Evolutionary conservation across 2,888 invertebrate genomes (phyloP), one percentile per base, ranked within the genome.

Genomic region (Alloscopus bannaensis): DNA sequence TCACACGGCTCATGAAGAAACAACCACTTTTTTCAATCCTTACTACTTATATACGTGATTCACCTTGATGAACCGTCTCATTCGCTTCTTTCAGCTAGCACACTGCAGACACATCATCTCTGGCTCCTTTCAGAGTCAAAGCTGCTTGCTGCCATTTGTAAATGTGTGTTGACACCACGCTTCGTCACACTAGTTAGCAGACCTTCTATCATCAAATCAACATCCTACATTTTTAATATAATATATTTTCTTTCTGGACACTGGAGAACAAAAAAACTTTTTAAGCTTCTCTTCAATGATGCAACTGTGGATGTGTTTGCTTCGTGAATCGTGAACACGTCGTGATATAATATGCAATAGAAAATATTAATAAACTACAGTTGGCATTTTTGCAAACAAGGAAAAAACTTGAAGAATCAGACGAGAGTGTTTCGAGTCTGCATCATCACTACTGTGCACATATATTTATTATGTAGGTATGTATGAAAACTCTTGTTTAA

Each of bases 331-430:
- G 57, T 57, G 28, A 26, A 57, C 28, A 36, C 36, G 36, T 36
- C 8, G 29, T 28, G 57, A 29, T 55, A 59, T 59, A 59, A 52
- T 52, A n/a, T 59, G 59, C 31, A 20, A 20, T 59, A 31, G 57
- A 29, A n/a, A n/a, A n/a, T n/a, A n/a, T n/a, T n/a, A 57, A 57
- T 57, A 47, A 4, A 57, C 29, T 31, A 3, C 31, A 28, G 16
- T 13, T 18, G 11, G 20, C 50, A 50, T 31, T 59, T 59, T 59
- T 3, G 18, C 31, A 8, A 31, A 57, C 29, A 28, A 57, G 31
- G 59, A 29, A 29, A 59, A 55, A 59, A 31, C 8, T 29, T 11
- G 47, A 18, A 13, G 47, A n/a, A n/a, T n/a, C n/a, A n/a, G n/a
- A n/a, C n/a, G n/a, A n/a, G n/a, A n/a, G n/a, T n/a, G n/a, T n/a